A percentile compares a stretch with the other conserved stretches of the same genome.
These are phyloP conservation scores for Synergus japonicus DNA, from an alignment of 2,888 invertebrate species.

Conservation along the genomic window DNA sequence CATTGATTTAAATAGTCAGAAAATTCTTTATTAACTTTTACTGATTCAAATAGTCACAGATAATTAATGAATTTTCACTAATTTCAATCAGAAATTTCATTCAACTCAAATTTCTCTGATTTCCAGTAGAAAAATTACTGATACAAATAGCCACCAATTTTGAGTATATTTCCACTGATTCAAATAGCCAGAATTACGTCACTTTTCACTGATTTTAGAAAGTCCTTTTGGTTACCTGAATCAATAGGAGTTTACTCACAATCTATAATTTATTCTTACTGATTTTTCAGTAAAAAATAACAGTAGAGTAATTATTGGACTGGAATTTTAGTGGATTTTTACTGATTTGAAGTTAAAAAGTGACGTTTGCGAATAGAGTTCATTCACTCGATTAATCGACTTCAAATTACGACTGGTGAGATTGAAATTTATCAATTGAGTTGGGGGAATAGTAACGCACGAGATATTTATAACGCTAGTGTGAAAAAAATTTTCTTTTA, in stretches of 20 bases:
- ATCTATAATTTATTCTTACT: neutral
- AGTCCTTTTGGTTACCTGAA: too few relatives aligned
- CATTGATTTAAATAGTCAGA: too few relatives aligned
- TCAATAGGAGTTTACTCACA: too few relatives aligned
- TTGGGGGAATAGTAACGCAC: conserved; percentile 17
- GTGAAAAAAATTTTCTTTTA: conserved; percentile 12
- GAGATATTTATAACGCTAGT: conserved; percentile 18
- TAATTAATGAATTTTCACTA: too few relatives aligned
- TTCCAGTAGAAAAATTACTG: neutral
- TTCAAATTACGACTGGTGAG: neutral
- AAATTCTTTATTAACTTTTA: too few relatives aligned
- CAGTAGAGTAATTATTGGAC: too few relatives aligned
- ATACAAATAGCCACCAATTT: neutral
- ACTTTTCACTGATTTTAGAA: too few relatives aligned
- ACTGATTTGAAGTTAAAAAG: neutral
- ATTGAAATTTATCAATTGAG: conserved; percentile 15
- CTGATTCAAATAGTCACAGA: too few relatives aligned
- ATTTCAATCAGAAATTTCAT: too few relatives aligned
- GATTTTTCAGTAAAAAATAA: too few relatives aligned
- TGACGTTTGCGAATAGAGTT: neutral
- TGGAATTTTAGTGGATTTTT: too few relatives aligned
- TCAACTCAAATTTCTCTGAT: neutral
- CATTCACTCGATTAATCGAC: conserved; percentile 31
- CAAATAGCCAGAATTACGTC: too few relatives aligned
- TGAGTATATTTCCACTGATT: neutral